These are phyloP conservation scores for Thaumetopoea pityocampa DNA, from an alignment of 1,140 invertebrate species.

Conservation along the genomic window DNA sequence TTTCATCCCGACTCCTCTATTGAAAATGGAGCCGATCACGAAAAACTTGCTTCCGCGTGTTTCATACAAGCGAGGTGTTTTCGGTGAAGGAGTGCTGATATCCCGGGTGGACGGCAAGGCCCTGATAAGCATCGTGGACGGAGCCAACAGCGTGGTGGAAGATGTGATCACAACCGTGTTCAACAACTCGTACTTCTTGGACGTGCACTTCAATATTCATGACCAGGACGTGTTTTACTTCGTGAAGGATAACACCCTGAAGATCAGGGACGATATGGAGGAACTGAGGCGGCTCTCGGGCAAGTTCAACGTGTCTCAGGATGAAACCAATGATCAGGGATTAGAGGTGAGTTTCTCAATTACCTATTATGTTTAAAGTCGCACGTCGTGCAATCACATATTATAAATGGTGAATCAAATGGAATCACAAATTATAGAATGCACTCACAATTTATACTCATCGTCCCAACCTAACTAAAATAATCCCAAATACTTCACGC, in stretches of 20 bases:
- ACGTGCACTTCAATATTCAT: conserved; percentile 93
- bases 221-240: conserved; percentile 97
- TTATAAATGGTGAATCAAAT: too few species aligned
- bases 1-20: conserved; percentile 87
- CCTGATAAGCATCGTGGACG: conserved; percentile 89
- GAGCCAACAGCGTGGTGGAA: conserved; percentile 90
- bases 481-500: too few species aligned
- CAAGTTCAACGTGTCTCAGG: conserved; percentile 95
- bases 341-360: conserved; percentile 49
- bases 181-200: conserved; percentile 94
- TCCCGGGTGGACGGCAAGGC: conserved; percentile 88
- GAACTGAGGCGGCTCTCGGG: conserved; percentile 89
- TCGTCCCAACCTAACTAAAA: too few species aligned
- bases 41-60: conserved; percentile 86
- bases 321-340: conserved; percentile 90
- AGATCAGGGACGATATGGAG: conserved; percentile 92
- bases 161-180: conserved; percentile 95
- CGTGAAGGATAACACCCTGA: conserved; percentile 92
- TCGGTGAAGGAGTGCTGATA: conserved; percentile 93
- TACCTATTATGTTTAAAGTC: neutral
- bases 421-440: too few species aligned
- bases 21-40: conserved; percentile 90
- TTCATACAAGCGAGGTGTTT: conserved; percentile 88
- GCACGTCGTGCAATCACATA: too few species aligned
- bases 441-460: too few species aligned